phyloP scores from a whole-genome alignment of 2,888 invertebrate species.

The Heteromyza rotundicornis region DNA sequence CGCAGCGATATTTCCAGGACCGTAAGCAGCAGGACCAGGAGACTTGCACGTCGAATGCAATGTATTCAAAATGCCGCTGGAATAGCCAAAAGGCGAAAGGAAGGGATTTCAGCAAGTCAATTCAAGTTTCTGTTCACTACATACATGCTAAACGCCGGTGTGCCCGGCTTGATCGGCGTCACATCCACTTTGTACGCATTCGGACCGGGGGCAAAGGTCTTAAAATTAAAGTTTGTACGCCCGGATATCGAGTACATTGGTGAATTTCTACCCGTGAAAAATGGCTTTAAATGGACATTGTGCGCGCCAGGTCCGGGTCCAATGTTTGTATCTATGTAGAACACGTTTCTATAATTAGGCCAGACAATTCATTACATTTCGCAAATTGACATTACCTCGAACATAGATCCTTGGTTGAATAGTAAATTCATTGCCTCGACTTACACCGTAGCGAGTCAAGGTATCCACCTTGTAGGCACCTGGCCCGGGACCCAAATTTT shows the following conservation, averaged over 20 bases:
- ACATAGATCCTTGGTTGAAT: conserved; percentile 61
- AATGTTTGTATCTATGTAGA: conserved; percentile 42
- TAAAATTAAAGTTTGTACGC: conserved; percentile 43
- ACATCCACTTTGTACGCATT: conserved; percentile 50
- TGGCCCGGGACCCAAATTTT: conserved; percentile 53
- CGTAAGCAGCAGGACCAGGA: conserved; percentile 59
- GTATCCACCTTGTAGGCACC: conserved; percentile 49
- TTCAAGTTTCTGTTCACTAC: conserved; percentile 16
- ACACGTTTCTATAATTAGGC: background rate
- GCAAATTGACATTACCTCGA: conserved; percentile 34
- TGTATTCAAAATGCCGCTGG: conserved; percentile 46
- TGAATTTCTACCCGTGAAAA: conserved; percentile 44
- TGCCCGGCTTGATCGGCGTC: conserved; percentile 38
- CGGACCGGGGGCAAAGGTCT: conserved; percentile 50
- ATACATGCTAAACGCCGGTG: conserved; percentile 56
- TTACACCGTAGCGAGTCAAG: conserved; percentile 51
- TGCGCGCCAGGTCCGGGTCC: conserved; percentile 58
- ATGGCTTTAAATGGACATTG: conserved; percentile 43
- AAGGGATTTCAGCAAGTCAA: too few relatives aligned
- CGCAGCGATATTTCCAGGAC: conserved; percentile 40
- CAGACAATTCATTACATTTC: background rate
- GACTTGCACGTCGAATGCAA: conserved; percentile 36
- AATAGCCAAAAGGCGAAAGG: background rate
- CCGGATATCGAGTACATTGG: conserved; percentile 66
- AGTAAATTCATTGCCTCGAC: conserved; percentile 60